A percentile compares a stretch with the other conserved stretches of the same genome.
Evolutionary conservation across 2,113 vertebrate genomes (phyloP).

Genomic region (Strix aluco): DNA sequence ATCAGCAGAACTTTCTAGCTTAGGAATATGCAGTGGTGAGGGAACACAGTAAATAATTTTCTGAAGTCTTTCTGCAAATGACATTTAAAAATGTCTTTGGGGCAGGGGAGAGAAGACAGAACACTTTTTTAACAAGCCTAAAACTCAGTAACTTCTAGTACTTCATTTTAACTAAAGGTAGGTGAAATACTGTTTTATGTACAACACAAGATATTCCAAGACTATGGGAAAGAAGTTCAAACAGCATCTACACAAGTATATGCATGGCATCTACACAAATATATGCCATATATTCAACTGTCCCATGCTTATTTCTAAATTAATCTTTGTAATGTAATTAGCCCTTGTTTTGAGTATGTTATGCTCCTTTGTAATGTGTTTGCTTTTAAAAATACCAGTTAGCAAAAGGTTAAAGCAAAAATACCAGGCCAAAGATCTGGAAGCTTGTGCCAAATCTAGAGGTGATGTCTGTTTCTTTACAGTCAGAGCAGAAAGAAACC

Average conservation of each 20-base stretch:
- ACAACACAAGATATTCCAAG: background rate
- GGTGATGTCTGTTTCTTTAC: background rate
- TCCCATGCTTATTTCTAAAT: background rate
- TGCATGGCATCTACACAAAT: background rate
- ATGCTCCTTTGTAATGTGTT: background rate
- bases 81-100: background rate
- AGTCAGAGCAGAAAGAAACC: background rate
- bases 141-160: background rate
- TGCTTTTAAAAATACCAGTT: background rate
- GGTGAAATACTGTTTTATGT: background rate
- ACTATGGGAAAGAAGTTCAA: background rate
- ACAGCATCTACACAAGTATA: background rate
- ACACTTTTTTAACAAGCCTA: background rate
- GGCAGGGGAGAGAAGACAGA: background rate
- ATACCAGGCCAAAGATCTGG: background rate
- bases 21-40: background rate
- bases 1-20: background rate
- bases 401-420: background rate
- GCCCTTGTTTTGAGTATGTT: background rate
- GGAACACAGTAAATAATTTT: conserved; percentile 9
- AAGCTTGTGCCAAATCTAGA: background rate
- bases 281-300: background rate
- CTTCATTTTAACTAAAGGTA: background rate
- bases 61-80: background rate
- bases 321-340: background rate